Evolutionary conservation across 2,113 vertebrate genomes (phyloP).

Genomic region (Castor canadensis): DNA sequence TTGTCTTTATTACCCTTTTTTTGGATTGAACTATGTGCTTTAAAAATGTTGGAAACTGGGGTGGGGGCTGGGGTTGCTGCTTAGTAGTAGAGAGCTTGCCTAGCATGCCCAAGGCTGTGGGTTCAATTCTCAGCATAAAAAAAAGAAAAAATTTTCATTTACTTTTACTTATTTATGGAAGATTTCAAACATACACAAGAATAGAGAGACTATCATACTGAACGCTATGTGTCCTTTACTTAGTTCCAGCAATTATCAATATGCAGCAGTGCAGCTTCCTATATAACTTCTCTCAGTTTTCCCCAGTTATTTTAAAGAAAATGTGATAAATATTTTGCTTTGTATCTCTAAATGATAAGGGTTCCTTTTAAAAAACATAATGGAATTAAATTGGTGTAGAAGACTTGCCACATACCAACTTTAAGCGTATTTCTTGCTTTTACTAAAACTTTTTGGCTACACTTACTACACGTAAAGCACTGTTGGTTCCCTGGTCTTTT

Average conservation of each 20-base stretch:
- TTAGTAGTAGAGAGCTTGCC: neutral
- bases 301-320: slow-evolving; percentile 33
- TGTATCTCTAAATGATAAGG: neutral
- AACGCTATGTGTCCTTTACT: neutral
- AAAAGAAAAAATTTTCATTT: neutral
- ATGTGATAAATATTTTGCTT: neutral
- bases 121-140: neutral
- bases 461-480: neutral
- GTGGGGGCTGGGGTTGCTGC: no score
- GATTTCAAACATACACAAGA: neutral
- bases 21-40: neutral
- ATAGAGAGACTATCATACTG: neutral
- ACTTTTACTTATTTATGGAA: neutral
- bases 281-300: neutral
- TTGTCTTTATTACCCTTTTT: neutral
- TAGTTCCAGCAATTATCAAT: neutral
- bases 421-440: slow-evolving; percentile 41
- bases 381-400: neutral
- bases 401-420: neutral
- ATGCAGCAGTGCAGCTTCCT: neutral
- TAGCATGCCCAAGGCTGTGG: neutral
- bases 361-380: neutral
- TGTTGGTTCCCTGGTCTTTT: neutral
- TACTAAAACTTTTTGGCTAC: slow-evolving; percentile 17
- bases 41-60: neutral